Conservation (phyloP, 1,140 invertebrate genomes). For the Periplaneta americana region DNA sequence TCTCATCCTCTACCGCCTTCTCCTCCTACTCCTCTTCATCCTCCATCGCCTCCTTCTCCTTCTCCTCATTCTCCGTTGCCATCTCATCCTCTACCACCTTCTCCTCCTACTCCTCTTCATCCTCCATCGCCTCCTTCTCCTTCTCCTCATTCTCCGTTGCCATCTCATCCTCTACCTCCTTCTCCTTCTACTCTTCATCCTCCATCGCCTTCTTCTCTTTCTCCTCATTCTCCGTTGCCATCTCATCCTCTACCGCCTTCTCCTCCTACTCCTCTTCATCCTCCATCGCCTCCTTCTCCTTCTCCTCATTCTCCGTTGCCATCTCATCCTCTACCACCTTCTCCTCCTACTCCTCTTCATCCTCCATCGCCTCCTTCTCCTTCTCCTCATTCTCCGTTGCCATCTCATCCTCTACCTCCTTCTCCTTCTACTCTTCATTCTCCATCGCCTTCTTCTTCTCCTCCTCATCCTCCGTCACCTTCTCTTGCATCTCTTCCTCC, state of each 20-base stretch:
- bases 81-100: too few relatives aligned
- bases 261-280: neutral
- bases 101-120: too few relatives aligned
- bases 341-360: neutral
- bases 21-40: neutral
- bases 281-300: neutral
- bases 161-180: neutral
- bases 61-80: too few relatives aligned
- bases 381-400: neutral
- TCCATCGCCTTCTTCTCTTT: neutral
- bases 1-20: neutral
- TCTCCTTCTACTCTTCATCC: neutral
- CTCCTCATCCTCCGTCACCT: too few relatives aligned
- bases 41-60: neutral
- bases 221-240: neutral
- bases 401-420: too few relatives aligned
- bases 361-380: neutral
- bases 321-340: too few relatives aligned
- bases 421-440: too few relatives aligned
- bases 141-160: too few relatives aligned
- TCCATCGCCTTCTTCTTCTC: too few relatives aligned
- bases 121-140: too few relatives aligned
- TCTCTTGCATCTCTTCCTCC: too few relatives aligned
- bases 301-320: too few relatives aligned
- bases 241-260: neutral